phyloP scores from a whole-genome alignment of 2,888 invertebrate species.

The Xestia xanthographa region DNA sequence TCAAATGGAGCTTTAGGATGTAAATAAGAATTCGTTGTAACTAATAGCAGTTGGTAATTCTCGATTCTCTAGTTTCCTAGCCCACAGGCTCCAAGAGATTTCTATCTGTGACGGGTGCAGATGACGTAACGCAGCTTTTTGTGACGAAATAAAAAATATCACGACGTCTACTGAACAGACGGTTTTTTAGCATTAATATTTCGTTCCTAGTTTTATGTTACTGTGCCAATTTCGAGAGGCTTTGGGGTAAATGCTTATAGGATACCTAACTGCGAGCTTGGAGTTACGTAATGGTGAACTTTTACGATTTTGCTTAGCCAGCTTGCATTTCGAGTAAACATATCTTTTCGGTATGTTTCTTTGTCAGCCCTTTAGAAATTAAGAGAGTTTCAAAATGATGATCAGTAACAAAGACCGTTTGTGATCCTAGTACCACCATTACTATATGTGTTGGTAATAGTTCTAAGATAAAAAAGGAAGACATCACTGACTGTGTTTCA shows the following conservation, averaged over 20 bases:
- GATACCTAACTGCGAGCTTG: neutral
- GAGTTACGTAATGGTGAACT: neutral
- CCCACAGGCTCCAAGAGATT: slow-evolving; percentile 46
- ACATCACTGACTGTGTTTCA: no score
- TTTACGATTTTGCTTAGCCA: neutral
- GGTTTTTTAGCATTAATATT: slow-evolving; percentile 42
- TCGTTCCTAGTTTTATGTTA: slow-evolving; percentile 14
- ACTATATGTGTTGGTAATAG: no score
- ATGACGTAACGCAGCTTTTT: slow-evolving; percentile 64
- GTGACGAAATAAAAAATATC: slow-evolving; percentile 63
- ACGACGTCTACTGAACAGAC: slow-evolving; percentile 38
- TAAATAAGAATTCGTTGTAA: neutral
- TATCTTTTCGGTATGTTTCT: neutral
- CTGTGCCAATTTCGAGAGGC: slow-evolving; percentile 22
- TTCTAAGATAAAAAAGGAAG: no score
- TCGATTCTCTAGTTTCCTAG: slow-evolving; percentile 47
- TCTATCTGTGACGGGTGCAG: slow-evolving; percentile 55
- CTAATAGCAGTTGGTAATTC: neutral
- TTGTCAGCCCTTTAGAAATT: neutral
- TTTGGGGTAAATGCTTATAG: neutral
- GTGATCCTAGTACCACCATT: no score
- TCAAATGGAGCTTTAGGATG: neutral
- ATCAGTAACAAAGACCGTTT: no score
- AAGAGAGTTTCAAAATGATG: neutral
- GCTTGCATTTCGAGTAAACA: neutral